Conservation (phyloP, 2,797 vertebrate genomes). For the Aplochiton taeniatus region DNA sequence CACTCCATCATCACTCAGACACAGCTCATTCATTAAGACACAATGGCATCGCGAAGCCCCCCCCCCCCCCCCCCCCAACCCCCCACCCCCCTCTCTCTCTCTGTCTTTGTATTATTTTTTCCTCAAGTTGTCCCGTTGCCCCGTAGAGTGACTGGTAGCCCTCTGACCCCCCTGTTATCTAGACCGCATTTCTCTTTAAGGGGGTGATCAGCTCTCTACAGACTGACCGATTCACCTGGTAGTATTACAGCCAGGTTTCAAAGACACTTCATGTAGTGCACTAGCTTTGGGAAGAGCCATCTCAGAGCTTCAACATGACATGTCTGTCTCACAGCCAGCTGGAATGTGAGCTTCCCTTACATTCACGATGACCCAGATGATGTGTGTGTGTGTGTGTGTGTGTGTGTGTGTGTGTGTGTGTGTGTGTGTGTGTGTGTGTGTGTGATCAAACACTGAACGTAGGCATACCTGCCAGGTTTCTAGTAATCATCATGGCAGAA, state of each 20-base stretch:
- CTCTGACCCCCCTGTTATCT: conserved; percentile 48
- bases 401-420: no score
- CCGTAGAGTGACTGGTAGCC: conserved; percentile 40
- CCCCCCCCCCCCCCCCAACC: no score
- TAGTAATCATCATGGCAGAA: conserved; percentile 22
- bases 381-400: no score
- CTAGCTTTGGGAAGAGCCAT: no score
- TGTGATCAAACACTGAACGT: conserved; percentile 49
- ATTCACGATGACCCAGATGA: no score
- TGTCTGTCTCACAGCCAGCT: no score
- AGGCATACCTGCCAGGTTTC: conserved; percentile 30
- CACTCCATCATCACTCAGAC: background rate
- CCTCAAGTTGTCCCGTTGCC: conserved; percentile 14
- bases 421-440: no score
- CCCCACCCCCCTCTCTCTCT: background rate
- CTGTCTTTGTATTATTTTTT: background rate
- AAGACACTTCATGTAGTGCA: no score
- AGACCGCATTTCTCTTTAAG: conserved; percentile 40
- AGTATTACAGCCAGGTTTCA: no score
- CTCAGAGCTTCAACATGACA: no score
- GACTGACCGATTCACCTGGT: background rate
- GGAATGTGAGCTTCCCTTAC: no score
- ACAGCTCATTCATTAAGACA: background rate
- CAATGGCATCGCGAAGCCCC: no score
- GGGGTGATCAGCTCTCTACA: conserved; percentile 19